A percentile compares a stretch with the other conserved stretches of the same genome.
Conservation (phyloP, 2,797 vertebrate species). For the Diceros bicornis region DNA sequence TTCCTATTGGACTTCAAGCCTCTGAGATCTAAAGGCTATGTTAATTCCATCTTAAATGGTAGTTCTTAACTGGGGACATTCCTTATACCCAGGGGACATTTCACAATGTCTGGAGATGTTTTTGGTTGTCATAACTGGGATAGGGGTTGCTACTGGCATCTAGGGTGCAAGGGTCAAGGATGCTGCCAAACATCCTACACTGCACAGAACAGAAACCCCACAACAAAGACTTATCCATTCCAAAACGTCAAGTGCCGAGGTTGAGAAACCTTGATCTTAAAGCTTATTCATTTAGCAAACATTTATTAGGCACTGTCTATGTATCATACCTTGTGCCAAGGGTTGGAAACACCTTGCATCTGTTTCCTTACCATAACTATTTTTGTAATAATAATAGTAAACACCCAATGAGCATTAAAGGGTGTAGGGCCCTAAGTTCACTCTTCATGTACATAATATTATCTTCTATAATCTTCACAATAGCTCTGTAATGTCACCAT, state of each 20-base stretch:
- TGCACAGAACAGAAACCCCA: background rate
- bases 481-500: background rate
- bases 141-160: background rate
- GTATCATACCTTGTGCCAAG: background rate
- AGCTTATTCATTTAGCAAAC: background rate
- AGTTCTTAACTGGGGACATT: background rate
- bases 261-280: background rate
- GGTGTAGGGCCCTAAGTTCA: rapidly evolving
- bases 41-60: background rate
- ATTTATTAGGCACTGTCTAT: background rate
- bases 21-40: background rate
- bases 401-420: background rate
- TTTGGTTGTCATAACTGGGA: background rate
- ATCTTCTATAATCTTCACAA: background rate
- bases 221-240: background rate
- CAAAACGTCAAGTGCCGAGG: background rate
- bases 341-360: background rate
- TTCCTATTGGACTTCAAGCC: background rate
- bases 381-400: background rate
- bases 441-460: background rate
- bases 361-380: background rate
- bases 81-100: background rate
- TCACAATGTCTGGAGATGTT: background rate
- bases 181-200: background rate
- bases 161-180: background rate